Conservation (phyloP, 2,113 vertebrate species). For the Aptenodytes forsteri region DNA sequence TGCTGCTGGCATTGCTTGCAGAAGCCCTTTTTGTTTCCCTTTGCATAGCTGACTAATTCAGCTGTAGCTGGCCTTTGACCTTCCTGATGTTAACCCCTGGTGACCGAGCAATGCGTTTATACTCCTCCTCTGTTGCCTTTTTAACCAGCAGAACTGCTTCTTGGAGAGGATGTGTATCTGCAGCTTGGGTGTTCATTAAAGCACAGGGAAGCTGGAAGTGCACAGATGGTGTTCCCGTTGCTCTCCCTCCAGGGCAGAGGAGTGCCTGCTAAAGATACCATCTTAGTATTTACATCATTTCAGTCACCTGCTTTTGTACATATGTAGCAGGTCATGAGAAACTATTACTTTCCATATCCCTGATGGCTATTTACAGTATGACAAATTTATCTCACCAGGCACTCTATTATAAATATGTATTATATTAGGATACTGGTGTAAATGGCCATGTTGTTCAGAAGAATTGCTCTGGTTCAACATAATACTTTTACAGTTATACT, state of each 20-base stretch:
- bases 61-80: constrained; percentile 13
- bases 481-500: background rate
- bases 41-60: background rate
- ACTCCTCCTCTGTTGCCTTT: background rate
- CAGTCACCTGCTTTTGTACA: constrained; percentile 32
- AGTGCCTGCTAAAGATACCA: constrained; percentile 30
- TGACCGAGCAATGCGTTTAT: background rate
- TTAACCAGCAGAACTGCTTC: background rate
- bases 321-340: constrained; percentile 40
- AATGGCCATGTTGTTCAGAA: background rate
- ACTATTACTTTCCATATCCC: constrained; percentile 44
- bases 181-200: background rate
- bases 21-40: constrained; percentile 4
- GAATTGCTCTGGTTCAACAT: background rate
- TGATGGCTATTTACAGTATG: constrained; percentile 34
- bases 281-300: constrained; percentile 44
- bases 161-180: background rate
- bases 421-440: background rate
- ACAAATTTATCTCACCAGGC: constrained; percentile 14
- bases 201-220: background rate
- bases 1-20: background rate
- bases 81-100: background rate
- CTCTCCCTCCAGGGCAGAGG: constrained; percentile 35
- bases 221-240: background rate
- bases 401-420: background rate